Percentiles rank a stretch among this genome's conserved stretches.
These are phyloP conservation scores for Amorpha juglandis DNA, from an alignment of 2,888 invertebrate species.

Conservation along the genomic window DNA sequence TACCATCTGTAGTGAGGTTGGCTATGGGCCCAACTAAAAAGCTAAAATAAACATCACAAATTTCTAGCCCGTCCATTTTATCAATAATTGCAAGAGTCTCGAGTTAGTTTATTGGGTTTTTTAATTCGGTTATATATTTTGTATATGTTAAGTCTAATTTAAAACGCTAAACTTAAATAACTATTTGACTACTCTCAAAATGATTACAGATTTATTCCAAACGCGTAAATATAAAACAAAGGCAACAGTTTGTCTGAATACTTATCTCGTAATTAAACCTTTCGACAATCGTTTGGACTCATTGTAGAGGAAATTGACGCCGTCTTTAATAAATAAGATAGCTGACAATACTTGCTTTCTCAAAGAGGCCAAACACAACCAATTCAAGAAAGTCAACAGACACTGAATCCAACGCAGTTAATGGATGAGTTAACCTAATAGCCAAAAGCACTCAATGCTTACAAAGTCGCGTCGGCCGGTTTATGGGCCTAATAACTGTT, in stretches of 20 bases:
- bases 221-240: not conserved
- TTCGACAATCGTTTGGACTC: not conserved
- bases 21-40: too few relatives aligned
- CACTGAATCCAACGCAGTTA: slow-evolving; percentile 70
- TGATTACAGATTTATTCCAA: slow-evolving; percentile 8
- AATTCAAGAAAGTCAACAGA: slow-evolving; percentile 68
- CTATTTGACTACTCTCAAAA: slow-evolving; percentile 2
- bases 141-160: too few relatives aligned
- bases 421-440: slow-evolving; percentile 82
- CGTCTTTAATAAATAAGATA: not conserved
- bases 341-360: slow-evolving; percentile 1
- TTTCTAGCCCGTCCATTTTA: too few relatives aligned
- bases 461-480: slow-evolving; percentile 77
- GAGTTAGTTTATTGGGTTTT: too few relatives aligned
- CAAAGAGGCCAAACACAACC: slow-evolving; percentile 49
- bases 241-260: not conserved
- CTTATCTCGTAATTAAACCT: slow-evolving; percentile 19
- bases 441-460: slow-evolving; percentile 83
- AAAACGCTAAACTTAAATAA: slow-evolving; percentile 2
- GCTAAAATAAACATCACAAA: too few relatives aligned
- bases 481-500: slow-evolving; percentile 79
- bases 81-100: too few relatives aligned
- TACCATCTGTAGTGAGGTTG: too few relatives aligned
- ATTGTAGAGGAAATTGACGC: not conserved
- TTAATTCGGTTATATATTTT: too few relatives aligned